Evolutionary conservation across 2,113 vertebrate species (phyloP).

Genomic region (Peromyscus polionotus): DNA sequence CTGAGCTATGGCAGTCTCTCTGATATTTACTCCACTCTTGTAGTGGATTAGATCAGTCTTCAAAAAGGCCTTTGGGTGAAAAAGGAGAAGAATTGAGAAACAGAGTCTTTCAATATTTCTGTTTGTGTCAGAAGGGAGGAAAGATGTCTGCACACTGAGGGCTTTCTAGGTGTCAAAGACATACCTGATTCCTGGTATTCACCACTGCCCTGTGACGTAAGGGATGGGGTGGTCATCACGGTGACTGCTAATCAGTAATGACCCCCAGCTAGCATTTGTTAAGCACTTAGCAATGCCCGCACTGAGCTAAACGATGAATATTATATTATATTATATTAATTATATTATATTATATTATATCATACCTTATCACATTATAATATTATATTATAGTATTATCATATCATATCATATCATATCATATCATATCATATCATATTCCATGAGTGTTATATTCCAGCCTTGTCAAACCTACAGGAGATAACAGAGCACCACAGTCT

Average conservation of each 20-base stretch:
- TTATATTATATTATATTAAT: too few species aligned
- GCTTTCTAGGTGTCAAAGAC: background rate
- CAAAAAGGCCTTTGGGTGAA: background rate
- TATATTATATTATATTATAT: too few species aligned
- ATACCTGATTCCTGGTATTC: background rate
- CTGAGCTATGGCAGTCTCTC: background rate
- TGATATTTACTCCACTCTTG: background rate
- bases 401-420: too few species aligned
- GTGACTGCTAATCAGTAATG: background rate
- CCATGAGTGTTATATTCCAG: background rate
- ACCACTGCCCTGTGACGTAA: background rate
- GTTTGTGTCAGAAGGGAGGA: background rate
- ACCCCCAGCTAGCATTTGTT: background rate
- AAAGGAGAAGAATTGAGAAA: conserved; percentile 9
- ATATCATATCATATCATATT: background rate
- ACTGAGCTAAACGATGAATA: background rate
- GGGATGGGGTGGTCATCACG: background rate
- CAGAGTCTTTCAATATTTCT: background rate
- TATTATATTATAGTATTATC: too few species aligned
- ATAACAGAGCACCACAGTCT: too few species aligned
- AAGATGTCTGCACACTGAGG: background rate
- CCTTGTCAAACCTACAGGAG: background rate
- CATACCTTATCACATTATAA: accelerated
- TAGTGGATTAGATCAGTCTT: background rate
- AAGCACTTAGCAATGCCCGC: background rate